Evolutionary conservation across 2,113 vertebrate species (phyloP).

Genomic region (Perca fluviatilis): DNA sequence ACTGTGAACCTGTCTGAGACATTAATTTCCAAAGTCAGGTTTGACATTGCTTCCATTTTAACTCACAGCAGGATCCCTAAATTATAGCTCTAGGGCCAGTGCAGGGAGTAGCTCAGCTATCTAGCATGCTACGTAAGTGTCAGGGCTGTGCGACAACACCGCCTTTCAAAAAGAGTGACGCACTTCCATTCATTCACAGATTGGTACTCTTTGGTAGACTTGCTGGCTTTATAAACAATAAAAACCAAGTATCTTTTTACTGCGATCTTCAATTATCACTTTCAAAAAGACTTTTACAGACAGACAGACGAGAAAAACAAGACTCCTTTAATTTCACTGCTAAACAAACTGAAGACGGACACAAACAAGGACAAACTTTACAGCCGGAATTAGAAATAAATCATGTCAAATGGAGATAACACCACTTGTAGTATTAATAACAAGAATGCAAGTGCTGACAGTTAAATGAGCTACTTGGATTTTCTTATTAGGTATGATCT

Average conservation of each 20-base stretch:
- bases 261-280: conserved; percentile 24
- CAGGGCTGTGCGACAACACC: conserved; percentile 35
- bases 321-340: not conserved
- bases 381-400: conserved; percentile 10
- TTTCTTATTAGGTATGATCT: conserved; percentile 27
- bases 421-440: not conserved
- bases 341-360: conserved; percentile 11
- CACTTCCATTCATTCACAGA: conserved; percentile 56
- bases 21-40: conserved; percentile 53
- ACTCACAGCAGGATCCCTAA: conserved; percentile 71
- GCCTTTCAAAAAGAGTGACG: conserved; percentile 69
- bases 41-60: conserved; percentile 72
- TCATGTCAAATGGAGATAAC: conserved; percentile 19
- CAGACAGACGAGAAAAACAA: not conserved
- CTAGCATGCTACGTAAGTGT: conserved; percentile 50
- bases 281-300: conserved; percentile 13
- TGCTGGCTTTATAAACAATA: conserved; percentile 43
- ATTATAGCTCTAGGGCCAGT: conserved; percentile 79
- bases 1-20: conserved; percentile 37
- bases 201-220: conserved; percentile 44
- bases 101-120: conserved; percentile 72
- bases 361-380: conserved; percentile 4
- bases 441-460: conserved; percentile 10
- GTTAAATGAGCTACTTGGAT: conserved; percentile 30
- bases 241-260: conserved; percentile 1